Base-by-base conservation (phyloP, 2,888 invertebrate genomes). In the Eristalis intricaria region DNA sequence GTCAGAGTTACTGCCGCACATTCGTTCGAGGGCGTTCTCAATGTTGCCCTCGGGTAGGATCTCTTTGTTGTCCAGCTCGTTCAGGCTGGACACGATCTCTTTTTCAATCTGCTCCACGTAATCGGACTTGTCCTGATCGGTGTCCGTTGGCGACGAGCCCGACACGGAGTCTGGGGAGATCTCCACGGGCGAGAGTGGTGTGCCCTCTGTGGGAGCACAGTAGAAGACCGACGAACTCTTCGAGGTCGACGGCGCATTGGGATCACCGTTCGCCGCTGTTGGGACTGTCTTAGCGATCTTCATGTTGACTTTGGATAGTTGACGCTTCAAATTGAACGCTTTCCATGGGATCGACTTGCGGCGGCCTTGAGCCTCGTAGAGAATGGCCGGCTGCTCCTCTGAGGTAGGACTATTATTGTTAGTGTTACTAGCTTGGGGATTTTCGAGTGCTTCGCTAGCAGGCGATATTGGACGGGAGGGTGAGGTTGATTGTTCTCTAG, bases 241-340 rank as follows among this genome's bases (percentile, higher is more conserved):
- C 10, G 84, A 65, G 38, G 23, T 32, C 38, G 71, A 79, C 89
- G 90, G 88, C n/a, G 76, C 89, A 84, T 93, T 93, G 4, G 84
- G 73, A 65, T 94, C 93, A 22, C 91, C 93, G 38, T 95, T 95
- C 65, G 95, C 40, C 1, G 82, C 29, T 8, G 83, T 73, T 19
- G 75, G 23, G 0, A 68, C 61, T 26, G 78, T 68, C 74, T 89
- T 85, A 5, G 74, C 90, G 85, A 91, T 92, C 82, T 92, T 92
- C 91, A 91, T 95, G 90, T 95, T 95, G 89, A 97, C 97, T 93
- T 95, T 96, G 88, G 96, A 96, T 90, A 97, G 94, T 93, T 97
- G 97, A 90, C 97, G 95, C 93, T 97, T 97, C 84, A 97, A 94
- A 92, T 96, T 96, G 94, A 97, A 96, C 84, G 95, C 95, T 93